Evolutionary conservation across 1,140 invertebrate species (phyloP), one percentile per base, ranked within the genome.

Genomic region (Dendrolimus kikuchii): DNA sequence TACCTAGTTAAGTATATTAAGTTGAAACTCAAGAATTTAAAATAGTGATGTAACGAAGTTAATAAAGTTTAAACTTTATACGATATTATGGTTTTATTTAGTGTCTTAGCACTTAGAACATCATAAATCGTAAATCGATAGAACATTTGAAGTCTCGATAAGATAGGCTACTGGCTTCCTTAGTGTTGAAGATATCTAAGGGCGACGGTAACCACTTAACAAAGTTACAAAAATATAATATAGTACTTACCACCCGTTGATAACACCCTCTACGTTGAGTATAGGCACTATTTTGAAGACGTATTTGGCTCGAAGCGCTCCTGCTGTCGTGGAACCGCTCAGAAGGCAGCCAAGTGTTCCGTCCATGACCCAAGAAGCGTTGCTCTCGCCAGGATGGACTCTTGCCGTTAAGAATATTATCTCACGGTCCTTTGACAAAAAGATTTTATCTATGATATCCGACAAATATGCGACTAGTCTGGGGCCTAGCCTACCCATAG

Each of bases 371-470:
- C 95, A 97, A 0, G 94, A 96, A 7, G 95, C 89, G 83, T 97
- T 97, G 71, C 92, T 94, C 79, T 97, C 96, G 1, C 95, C 95
- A 5, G 96, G 96, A 87, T 97, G 96, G 5, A 97, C 95, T 58
- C 95, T 88, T 0, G 93, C 91, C 5, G 94, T 94, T 9, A 97
- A 82, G 71, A 96, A 93, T 60, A 95, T 88, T 52, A 93, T 84
- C 61, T 92, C 90, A 49, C 92, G 88, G 42, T 90, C 88, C 93
- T 93, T 66, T 5, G 39, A 50, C 38, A 41, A 4, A 49, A 49
- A 49, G 5, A 49, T 49, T 36, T 5, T 5, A 5, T 7, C 36
- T 4, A n/a, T 7, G 38, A 48, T 38, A 48, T 23, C 23, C 23
- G 23, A 2, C 23, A 23, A 23, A 23, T 23, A 23, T 23, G 23